phyloP scores from a whole-genome alignment of 2,797 vertebrate species.

The Argyrosomus regius region DNA sequence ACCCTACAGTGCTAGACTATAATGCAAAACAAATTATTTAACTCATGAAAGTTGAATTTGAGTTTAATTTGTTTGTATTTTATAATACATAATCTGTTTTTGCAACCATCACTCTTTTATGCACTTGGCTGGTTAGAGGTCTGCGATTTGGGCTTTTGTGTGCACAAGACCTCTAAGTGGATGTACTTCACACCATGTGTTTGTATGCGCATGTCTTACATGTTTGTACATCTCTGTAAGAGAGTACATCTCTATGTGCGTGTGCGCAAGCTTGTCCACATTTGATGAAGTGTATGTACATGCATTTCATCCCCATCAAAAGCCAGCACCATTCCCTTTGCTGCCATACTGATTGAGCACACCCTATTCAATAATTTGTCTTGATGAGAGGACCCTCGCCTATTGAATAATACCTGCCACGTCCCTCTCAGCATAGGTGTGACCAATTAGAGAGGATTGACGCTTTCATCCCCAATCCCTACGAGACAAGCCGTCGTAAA shows the following conservation, averaged over 20 bases:
- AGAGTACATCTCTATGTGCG: neutral
- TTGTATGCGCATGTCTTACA: neutral
- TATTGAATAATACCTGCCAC: slow-evolving; percentile 59
- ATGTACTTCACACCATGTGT: no score
- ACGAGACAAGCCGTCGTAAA: slow-evolving; percentile 57
- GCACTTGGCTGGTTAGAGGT: neutral
- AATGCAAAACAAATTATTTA: neutral
- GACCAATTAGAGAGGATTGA: slow-evolving; percentile 74
- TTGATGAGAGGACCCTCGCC: slow-evolving; percentile 55
- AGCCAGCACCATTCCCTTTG: slow-evolving; percentile 16
- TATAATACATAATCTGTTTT: neutral
- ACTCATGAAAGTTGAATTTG: neutral
- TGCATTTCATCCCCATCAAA: slow-evolving; percentile 8
- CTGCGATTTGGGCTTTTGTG: neutral
- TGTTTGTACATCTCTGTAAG: neutral
- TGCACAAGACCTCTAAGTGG: neutral
- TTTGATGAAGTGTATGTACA: neutral
- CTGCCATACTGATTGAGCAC: slow-evolving; percentile 17
- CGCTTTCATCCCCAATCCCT: slow-evolving; percentile 62
- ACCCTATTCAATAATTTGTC: slow-evolving; percentile 42
- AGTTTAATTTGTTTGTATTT: neutral
- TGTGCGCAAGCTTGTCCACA: neutral
- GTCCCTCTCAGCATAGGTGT: slow-evolving; percentile 57
- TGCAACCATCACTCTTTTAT: neutral
- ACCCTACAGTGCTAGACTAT: neutral